A percentile compares a stretch with the other conserved stretches of the same genome.
These are phyloP conservation scores for Formicarius rufipectus DNA, from an alignment of 2,113 vertebrate species.

Conservation along the genomic window DNA sequence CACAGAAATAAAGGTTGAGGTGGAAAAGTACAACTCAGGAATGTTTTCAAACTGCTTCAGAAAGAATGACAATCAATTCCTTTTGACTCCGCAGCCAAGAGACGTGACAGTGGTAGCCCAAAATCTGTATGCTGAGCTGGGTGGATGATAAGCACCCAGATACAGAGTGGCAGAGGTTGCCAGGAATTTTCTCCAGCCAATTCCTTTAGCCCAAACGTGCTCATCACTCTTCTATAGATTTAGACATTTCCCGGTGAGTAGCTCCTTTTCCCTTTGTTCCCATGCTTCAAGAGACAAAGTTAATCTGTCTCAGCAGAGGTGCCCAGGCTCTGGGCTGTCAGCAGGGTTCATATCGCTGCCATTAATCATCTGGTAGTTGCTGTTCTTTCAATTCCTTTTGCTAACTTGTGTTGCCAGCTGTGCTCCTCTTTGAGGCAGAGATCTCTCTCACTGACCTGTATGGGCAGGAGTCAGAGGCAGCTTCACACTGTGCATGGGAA, in stretches of 20 bases:
- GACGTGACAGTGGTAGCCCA: background rate
- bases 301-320: background rate
- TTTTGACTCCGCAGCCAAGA: background rate
- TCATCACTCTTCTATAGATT: background rate
- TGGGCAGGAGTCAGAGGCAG: background rate
- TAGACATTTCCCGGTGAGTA: background rate
- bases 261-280: background rate
- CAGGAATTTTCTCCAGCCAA: background rate
- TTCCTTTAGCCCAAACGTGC: background rate
- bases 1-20: background rate
- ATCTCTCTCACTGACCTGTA: background rate
- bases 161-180: background rate
- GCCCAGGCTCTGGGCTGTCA: background rate
- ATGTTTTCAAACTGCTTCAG: background rate
- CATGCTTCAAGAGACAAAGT: background rate
- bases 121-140: background rate
- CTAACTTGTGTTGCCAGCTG: background rate
- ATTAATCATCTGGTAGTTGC: background rate
- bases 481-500: background rate
- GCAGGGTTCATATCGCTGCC: background rate
- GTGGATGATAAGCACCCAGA: background rate
- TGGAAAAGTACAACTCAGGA: background rate
- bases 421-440: background rate
- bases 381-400: background rate
- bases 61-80: background rate